Base-by-base conservation (phyloP, 37 sponge, comb jelly and placozoan species). In the Hormiphora californensis region DNA sequence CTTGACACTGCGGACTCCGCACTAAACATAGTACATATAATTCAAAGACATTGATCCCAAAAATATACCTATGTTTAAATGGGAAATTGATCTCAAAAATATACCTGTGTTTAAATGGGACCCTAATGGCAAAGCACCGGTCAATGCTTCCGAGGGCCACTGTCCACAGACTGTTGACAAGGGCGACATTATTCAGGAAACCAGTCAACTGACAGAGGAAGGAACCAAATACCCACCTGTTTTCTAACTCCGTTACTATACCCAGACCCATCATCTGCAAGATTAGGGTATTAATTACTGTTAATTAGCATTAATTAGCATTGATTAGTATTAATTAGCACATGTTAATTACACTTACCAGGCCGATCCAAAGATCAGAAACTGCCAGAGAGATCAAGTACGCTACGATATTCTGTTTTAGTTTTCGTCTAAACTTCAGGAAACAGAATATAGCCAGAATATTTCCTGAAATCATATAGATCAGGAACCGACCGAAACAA, bases 121-220 rank as follows among this genome's bases (percentile, higher is more conserved):
- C 37, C 30, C 67, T 11, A 19, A 65, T 65, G 35, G 67, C 67
- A 33, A 65, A 65, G 17, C 67, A 65, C 37, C 67, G 67, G 17
- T 65, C 67, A 36, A 65, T 39, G 35, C 67, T 65, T 1, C 67
- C 67, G 4, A 65, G 34, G 35, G 67, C 67, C 7, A 65, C 67
- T 5, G 67, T 65, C 67, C 67, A 65, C 31, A 65, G 67, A 31
- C 67, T 65, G 67, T 65, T 65, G 36, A 65, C 35, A 8, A 65
- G 67, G 5, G 67, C 67, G 11, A 65, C 67, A 65, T 65, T 65
- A 38, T 65, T 65, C 8, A 65, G 67, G 67, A 65, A 65, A 11
- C 19, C 67, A 4, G 35, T 65, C 1, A 11, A 7, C 17, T 65
- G 67, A 65, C 67, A 65, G 67, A 65, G 33, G 67, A 65, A 65